A percentile compares a stretch with the other conserved stretches of the same genome.
These are phyloP conservation scores for Rhopilema esculentum DNA, from an alignment of 30 jellyfish, hydroid and myxozoan genomes.

Conservation along the genomic window DNA sequence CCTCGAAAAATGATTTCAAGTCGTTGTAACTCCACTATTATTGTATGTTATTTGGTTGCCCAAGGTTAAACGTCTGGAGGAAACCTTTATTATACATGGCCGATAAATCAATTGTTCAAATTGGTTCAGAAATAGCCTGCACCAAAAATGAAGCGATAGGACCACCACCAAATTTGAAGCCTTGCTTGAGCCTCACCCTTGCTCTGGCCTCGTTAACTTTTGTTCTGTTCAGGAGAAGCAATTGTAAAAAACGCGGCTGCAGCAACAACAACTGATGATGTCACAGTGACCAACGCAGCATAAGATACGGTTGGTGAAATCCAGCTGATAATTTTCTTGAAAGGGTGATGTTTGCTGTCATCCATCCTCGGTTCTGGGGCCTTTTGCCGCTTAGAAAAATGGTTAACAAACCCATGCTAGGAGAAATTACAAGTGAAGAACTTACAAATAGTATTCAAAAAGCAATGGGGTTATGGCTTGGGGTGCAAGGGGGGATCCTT, in stretches of 20 bases:
- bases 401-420: conserved; percentile 39
- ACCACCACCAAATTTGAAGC: background rate
- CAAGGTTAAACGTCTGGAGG: too few relatives aligned
- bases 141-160: background rate
- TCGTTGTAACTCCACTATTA: too few relatives aligned
- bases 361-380: conserved; percentile 9
- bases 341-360: background rate
- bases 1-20: too few relatives aligned
- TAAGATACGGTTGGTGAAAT: conserved; percentile 6
- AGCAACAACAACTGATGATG: conserved; percentile 53
- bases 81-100: too few relatives aligned
- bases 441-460: too few relatives aligned
- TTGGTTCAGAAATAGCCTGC: background rate
- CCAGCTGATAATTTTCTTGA: conserved; percentile 29
- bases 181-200: too few relatives aligned
- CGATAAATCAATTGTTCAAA: background rate
- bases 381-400: conserved; percentile 22
- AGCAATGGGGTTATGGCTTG: too few relatives aligned
- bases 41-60: too few relatives aligned
- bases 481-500: too few relatives aligned
- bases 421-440: background rate
- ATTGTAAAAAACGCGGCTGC: conserved; percentile 31
- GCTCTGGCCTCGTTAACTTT: background rate
- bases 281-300: conserved; percentile 23
- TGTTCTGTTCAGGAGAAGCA: background rate